These are phyloP conservation scores for Bacillus rossius DNA, from an alignment of 1,140 invertebrate species.

Conservation along the genomic window DNA sequence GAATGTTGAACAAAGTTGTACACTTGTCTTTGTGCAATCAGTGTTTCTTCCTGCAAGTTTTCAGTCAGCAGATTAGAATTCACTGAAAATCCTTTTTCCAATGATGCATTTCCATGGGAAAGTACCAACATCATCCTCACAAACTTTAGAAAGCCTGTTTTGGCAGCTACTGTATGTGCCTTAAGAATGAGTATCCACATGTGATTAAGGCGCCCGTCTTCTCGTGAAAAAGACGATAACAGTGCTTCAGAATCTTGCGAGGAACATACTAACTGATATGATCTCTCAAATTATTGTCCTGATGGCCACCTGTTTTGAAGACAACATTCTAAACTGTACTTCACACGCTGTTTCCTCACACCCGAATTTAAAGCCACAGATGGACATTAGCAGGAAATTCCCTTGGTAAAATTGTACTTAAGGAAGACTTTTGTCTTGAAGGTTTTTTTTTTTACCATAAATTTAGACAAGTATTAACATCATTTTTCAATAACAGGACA, in stretches of 20 bases:
- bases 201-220: too few relatives aligned
- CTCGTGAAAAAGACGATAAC: too few relatives aligned
- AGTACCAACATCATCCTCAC: slow-evolving; percentile 19
- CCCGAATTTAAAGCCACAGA: too few relatives aligned
- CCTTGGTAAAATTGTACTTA: background rate
- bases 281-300: slow-evolving; percentile 1
- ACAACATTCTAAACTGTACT: background rate
- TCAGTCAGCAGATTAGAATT: too few relatives aligned
- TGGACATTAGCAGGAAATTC: background rate
- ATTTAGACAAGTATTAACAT: too few relatives aligned
- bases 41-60: slow-evolving; percentile 9
- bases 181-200: slow-evolving; percentile 18
- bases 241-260: slow-evolving; percentile 1
- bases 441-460: too few relatives aligned
- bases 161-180: background rate
- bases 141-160: slow-evolving; percentile 15
- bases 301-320: slow-evolving; percentile 7
- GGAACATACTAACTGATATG: background rate
- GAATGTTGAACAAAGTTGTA: slow-evolving; percentile 13
- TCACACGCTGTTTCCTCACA: background rate
- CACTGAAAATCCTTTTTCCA: too few relatives aligned
- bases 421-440: background rate
- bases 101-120: slow-evolving; percentile 13
- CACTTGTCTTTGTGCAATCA: slow-evolving; percentile 20
- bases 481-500: too few relatives aligned